phyloP scores from a whole-genome alignment of 92 coral and sea anemone species.

The Muricea muricata region DNA sequence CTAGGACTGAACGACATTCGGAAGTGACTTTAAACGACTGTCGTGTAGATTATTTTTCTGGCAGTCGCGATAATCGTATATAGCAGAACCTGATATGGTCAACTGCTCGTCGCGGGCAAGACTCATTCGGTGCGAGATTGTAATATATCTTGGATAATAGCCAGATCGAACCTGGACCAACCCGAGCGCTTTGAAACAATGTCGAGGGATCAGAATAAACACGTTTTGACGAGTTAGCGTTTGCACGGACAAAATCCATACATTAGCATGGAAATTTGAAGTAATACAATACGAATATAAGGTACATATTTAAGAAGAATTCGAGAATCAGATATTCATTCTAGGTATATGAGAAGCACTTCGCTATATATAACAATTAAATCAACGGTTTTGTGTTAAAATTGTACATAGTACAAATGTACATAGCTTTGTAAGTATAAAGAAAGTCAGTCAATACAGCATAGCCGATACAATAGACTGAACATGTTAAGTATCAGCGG shows the following conservation, averaged over 20 bases:
- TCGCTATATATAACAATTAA: not conserved
- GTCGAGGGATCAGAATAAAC: not conserved
- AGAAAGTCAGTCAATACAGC: not conserved
- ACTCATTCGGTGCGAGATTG: not conserved
- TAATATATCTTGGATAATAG: not conserved
- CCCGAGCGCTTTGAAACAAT: not conserved
- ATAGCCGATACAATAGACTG: not conserved
- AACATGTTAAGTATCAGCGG: not conserved
- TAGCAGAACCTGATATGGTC: not conserved
- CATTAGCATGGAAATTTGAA: not conserved
- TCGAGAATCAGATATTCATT: not conserved
- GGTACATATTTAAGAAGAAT: not conserved
- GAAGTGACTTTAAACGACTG: not conserved
- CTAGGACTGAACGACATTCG: not conserved
- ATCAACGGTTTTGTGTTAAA: not conserved
- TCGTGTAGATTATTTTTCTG: not conserved
- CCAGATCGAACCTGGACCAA: not conserved
- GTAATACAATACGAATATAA: not conserved
- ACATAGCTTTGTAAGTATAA: constrained; percentile 1
- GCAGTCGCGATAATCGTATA: not conserved
- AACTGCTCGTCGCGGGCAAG: not conserved
- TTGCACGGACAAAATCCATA: constrained; percentile 6
- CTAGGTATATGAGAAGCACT: not conserved
- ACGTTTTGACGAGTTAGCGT: not conserved
- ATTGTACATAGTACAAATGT: constrained; percentile 17